Evolutionary conservation across 1,140 invertebrate genomes (phyloP).

Genomic region (Drosophila bifasciata): DNA sequence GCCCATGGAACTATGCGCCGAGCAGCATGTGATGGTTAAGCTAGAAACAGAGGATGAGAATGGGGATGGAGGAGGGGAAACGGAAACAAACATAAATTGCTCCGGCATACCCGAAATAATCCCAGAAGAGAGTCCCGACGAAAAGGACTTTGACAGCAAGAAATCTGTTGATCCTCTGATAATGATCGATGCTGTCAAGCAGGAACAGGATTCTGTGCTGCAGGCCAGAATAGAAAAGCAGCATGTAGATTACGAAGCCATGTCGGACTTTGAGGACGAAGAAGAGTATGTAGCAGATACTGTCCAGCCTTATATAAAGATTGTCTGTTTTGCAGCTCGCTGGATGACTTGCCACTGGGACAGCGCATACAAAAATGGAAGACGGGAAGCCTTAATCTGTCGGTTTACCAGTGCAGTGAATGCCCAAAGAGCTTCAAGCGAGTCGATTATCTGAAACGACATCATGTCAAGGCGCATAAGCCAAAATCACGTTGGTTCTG

Average conservation of each 20-base stretch:
- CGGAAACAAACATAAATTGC: constrained; percentile 56
- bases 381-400: constrained; percentile 6
- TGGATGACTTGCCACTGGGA: constrained; percentile 59
- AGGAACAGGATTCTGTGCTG: constrained; percentile 49
- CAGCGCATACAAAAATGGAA: constrained; percentile 60
- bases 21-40: constrained; percentile 72
- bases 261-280: constrained; percentile 58
- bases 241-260: not conserved
- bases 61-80: constrained; percentile 33
- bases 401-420: constrained; percentile 45
- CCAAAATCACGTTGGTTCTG: constrained; percentile 45
- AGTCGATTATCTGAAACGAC: constrained; percentile 52
- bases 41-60: constrained; percentile 68
- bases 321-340: constrained; percentile 40
- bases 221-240: not conserved
- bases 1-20: constrained; percentile 69
- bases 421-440: constrained; percentile 59
- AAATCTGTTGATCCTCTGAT: constrained; percentile 60
- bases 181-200: constrained; percentile 64
- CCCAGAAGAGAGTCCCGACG: constrained; percentile 24
- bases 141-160: constrained; percentile 36
- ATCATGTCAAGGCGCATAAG: constrained; percentile 42
- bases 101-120: constrained; percentile 47
- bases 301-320: not conserved
- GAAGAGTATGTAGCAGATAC: constrained; percentile 49